Evolutionary conservation across 2,113 vertebrate species (phyloP), one percentile per base, ranked within the genome.

Genomic region (Cynopterus brachyotis): DNA sequence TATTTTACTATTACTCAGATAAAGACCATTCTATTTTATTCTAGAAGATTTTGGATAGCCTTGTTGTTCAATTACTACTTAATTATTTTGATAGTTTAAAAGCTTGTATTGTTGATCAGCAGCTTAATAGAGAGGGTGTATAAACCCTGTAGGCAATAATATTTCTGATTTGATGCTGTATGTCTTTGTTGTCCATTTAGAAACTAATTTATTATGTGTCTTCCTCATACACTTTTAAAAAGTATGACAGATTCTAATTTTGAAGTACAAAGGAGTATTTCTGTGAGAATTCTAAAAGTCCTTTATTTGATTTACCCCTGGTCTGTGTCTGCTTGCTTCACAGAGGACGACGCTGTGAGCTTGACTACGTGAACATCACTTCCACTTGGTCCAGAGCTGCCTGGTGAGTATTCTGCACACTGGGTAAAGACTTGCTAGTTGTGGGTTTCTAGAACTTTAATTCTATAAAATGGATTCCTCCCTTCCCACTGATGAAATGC

Each of bases 401-500:
- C 93, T 45, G 76, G 97, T 98, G 79, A 97, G 97, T 98, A 78
- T 72, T 13, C 50, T 67, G 42, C 16, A 26, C 13, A 15, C 0
- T 22, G 15, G 13, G 70, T 2, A 20, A 75, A 42, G 64, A 76
- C 32, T 20, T 22, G 40, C 20, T 55, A 10, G 32, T 28, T 13
- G 30, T 83, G 69, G 10, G 24, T 2, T 73, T 89, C 92, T 72
- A 69, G 70, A 93, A 15, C 72, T 85, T 92, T 53, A 10, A 0
- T 24, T 42, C 35, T 45, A 0, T 7, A 16, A 60, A 19, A 22
- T 12, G 15, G 92, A 16, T 79, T 3, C 28, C 62, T 72, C 78
- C 30, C 12, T 40, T 26, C 17, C 16, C 0, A 15, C 45, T 3
- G 42, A 13, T 67, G 47, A 81, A 47, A 60, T 72, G 53, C 17